These are phyloP conservation scores for Latrodectus geometricus DNA, from an alignment of 1,140 invertebrate genomes.

Conservation along the genomic window DNA sequence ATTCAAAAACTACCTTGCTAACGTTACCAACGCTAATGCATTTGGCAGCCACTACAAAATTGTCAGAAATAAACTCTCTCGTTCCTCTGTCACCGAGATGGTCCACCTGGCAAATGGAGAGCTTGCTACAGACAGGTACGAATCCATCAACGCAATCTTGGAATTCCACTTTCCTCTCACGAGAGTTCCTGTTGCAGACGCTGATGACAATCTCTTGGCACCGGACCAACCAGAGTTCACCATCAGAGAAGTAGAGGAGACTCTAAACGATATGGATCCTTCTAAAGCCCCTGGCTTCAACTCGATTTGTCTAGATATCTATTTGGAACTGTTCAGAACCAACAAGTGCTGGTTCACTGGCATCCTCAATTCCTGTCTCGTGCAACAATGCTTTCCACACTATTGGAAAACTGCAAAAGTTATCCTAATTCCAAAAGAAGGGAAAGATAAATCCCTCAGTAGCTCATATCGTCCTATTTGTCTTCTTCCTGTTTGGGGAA, in stretches of 20 bases:
- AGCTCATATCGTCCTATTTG: too few relatives aligned
- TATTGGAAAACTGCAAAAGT: neutral
- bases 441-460: too few relatives aligned
- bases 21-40: neutral
- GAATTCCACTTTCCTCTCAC: neutral
- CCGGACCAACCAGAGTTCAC: neutral
- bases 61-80: neutral
- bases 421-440: too few relatives aligned
- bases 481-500: too few relatives aligned
- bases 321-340: neutral
- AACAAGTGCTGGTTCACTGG: too few relatives aligned
- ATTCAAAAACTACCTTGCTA: neutral
- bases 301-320: neutral
- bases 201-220: too few relatives aligned
- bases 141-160: neutral
- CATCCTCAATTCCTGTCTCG: neutral
- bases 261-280: neutral
- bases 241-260: neutral
- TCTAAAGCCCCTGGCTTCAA: neutral
- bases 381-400: too few relatives aligned
- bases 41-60: neutral
- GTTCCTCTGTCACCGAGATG: fast-evolving
- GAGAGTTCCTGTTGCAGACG: neutral
- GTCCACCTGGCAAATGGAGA: neutral
- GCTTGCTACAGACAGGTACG: neutral